phyloP scores from a whole-genome alignment of 2,888 invertebrate species.

The Hirtodrosophila alboralis region DNA sequence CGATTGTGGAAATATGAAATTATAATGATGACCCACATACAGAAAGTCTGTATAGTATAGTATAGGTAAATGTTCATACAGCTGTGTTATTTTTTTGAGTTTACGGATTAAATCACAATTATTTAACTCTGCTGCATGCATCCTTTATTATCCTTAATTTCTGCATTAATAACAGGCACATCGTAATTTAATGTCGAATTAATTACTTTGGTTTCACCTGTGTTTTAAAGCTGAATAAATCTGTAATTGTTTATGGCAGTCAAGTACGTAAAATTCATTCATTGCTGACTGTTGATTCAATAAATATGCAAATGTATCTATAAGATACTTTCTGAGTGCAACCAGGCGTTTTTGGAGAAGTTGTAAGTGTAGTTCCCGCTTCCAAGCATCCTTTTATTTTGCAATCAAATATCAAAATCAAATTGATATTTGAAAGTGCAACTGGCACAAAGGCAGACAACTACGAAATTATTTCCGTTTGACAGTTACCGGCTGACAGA shows the following conservation, averaged over 20 bases:
- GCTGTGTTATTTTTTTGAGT: slow-evolving; percentile 4
- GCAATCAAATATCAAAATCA: slow-evolving; percentile 54
- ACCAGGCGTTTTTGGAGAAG: background rate
- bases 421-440: slow-evolving; percentile 64
- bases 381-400: slow-evolving; percentile 8
- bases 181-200: slow-evolving; percentile 28
- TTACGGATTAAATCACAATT: slow-evolving; percentile 18
- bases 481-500: slow-evolving; percentile 39
- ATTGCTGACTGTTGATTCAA: slow-evolving; percentile 13
- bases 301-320: background rate
- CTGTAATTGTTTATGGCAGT: no score
- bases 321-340: background rate
- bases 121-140: background rate
- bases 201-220: slow-evolving; percentile 24
- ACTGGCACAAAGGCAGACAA: slow-evolving; percentile 24
- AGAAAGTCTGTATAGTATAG: no score
- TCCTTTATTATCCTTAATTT: slow-evolving; percentile 29
- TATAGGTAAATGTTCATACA: background rate
- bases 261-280: background rate
- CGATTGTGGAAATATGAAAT: background rate
- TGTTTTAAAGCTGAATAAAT: slow-evolving; percentile 10
- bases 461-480: slow-evolving; percentile 52
- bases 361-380: background rate
- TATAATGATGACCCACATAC: slow-evolving; percentile 1
- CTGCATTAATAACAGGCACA: slow-evolving; percentile 5